Evolutionary conservation across 2,888 invertebrate genomes (phyloP), one percentile per base, ranked within the genome.

Genomic region (Synanthedon andrenaeformis): DNA sequence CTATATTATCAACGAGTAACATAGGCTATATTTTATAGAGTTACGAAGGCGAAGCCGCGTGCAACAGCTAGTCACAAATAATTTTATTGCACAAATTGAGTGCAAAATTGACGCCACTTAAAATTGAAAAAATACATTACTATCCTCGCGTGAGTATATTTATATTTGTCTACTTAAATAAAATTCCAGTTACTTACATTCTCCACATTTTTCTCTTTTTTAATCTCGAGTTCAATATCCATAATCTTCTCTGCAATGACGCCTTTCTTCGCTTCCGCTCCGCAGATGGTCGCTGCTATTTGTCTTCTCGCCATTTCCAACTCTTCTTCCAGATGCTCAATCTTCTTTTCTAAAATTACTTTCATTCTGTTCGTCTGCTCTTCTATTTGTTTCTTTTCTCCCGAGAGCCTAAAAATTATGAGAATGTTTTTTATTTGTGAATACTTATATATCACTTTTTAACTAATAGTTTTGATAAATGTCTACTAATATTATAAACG

Each of bases 371-470:
- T 52, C 12, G 78, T 66, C 55, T 79, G 69, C 0, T 60, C 53
- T 65, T 81, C 75, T 57, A 86, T 66, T 48, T 72, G 55, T 52
- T 64, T 72, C 67, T 78, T 84, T 56, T 86, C 86, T 55, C 63
- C 54, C 63, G 81, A 53, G 57, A 85, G 66, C 55, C 86, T 86
- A 62, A n/a, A 63, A 71, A 35, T n/a, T 19, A 50, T 35, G 10
- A 6, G 35, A 10, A 35, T 35, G 8, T 35, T 35, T 35, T 28
- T 28, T 1, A 6, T 28, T 28, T 28, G 28, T 28, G 5, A 28
- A 35, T 35, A 5, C 0, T 2, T 53, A 3, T 13, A 49, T n/a
- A 23, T 28, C 41, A 53, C 42, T 35, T 8, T 28, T 28, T 28
- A 28, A 28, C 8, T 19, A 11, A 35, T 5, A 42, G 10, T 17